Conservation (phyloP, 2,113 vertebrate species). For the Lynx canadensis region DNA sequence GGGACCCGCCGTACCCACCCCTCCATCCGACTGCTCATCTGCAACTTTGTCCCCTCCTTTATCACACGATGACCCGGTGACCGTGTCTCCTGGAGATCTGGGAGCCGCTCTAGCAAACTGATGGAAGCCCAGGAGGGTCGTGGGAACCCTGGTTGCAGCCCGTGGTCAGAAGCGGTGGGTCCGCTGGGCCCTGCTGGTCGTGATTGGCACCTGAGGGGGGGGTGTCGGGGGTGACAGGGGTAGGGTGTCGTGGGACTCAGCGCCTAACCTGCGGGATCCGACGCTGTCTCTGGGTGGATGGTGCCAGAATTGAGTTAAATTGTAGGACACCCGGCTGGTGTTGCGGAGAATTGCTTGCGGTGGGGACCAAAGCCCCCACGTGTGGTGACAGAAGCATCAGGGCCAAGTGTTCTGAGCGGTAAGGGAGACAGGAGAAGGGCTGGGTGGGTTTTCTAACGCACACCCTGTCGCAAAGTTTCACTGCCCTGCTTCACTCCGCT, state of each 20-base stretch:
- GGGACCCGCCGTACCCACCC: rapidly evolving
- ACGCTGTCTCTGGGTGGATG: rapidly evolving
- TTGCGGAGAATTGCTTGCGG: background rate
- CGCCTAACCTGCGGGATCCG: background rate
- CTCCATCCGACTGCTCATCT: background rate
- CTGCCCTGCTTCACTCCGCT: rapidly evolving
- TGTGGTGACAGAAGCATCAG: background rate
- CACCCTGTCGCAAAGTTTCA: too few relatives aligned
- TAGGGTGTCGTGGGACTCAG: background rate
- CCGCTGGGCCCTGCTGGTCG: rapidly evolving
- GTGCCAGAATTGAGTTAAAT: background rate
- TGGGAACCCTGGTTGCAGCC: background rate
- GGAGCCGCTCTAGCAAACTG: background rate
- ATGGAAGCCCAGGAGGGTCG: rapidly evolving
- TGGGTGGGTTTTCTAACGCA: background rate
- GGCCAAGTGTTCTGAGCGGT: background rate
- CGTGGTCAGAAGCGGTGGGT: background rate
- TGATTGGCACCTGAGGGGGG: background rate
- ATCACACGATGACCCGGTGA: background rate
- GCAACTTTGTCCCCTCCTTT: background rate
- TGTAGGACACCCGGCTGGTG: background rate
- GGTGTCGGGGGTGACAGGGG: background rate
- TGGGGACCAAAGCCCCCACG: background rate
- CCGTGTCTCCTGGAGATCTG: background rate
- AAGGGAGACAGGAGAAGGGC: background rate